Percentiles rank a stretch among this genome's conserved stretches.
phyloP scores from a whole-genome alignment of 2,797 vertebrate species.

The Masticophis lateralis region DNA sequence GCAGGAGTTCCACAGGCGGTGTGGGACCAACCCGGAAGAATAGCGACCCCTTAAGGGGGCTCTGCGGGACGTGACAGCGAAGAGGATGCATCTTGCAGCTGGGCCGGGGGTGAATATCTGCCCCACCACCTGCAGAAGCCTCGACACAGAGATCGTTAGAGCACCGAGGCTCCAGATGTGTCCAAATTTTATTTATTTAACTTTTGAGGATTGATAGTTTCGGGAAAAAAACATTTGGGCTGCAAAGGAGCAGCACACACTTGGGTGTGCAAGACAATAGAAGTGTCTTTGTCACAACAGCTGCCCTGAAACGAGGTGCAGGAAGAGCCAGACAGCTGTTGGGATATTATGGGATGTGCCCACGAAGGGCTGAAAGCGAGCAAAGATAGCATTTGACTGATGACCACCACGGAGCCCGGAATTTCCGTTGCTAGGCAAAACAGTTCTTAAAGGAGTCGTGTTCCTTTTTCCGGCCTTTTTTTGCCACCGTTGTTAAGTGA shows the following conservation, averaged over 20 bases:
- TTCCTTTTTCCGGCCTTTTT: too few species aligned
- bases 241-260: too few species aligned
- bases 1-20: conserved; percentile 88
- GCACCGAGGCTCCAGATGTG: background rate
- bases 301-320: background rate
- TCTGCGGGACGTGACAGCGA: background rate
- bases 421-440: too few species aligned
- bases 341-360: background rate
- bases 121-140: background rate
- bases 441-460: too few species aligned
- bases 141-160: background rate
- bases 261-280: background rate
- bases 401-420: too few species aligned
- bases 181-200: background rate
- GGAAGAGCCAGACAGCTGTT: background rate
- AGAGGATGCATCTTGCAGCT: background rate
- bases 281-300: background rate
- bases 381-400: too few species aligned
- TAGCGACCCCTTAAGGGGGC: conserved; percentile 50
- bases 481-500: too few species aligned
- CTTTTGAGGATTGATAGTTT: background rate
- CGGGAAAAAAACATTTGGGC: fast-evolving
- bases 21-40: conserved; percentile 76
- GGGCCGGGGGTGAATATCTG: background rate
- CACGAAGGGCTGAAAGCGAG: background rate